These are phyloP conservation scores for Neosilurus hyrtlii DNA, from an alignment of 2,797 vertebrate species.

Conservation along the genomic window DNA sequence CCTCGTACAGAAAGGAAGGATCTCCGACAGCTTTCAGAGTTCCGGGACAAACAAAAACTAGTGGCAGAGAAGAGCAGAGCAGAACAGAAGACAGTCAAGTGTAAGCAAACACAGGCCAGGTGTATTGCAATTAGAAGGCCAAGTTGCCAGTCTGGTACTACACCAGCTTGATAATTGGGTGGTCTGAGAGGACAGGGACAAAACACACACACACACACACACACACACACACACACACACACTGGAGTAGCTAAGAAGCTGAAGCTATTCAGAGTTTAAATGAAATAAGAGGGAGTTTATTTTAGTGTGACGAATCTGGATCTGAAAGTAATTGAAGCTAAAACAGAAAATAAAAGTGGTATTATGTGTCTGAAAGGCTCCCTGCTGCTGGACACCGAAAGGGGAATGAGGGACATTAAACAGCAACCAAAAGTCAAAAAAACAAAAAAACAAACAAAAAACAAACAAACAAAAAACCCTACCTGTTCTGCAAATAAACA, in stretches of 20 bases:
- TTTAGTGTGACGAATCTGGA: slow-evolving; percentile 72
- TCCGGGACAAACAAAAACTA: slow-evolving; percentile 99
- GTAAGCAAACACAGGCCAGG: slow-evolving; percentile 60
- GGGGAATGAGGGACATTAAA: slow-evolving; percentile 64
- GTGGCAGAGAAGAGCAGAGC: slow-evolving; percentile 87
- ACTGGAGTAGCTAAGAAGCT: slow-evolving; percentile 69
- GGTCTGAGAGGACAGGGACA: slow-evolving; percentile 67
- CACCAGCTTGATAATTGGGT: slow-evolving; percentile 67
- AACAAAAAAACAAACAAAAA: slow-evolving; percentile 55
- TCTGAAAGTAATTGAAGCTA: slow-evolving; percentile 66
- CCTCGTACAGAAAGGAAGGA: slow-evolving; percentile 95
- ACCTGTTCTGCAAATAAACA: slow-evolving; percentile 73
- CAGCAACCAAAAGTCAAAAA: slow-evolving; percentile 56
- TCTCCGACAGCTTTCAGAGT: slow-evolving; percentile 98
- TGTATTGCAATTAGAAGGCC: slow-evolving; percentile 47
- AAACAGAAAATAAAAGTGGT: slow-evolving; percentile 66
- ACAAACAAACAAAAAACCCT: slow-evolving; percentile 65
- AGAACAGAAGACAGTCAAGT: slow-evolving; percentile 80
- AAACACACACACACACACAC: slow-evolving; percentile 32
- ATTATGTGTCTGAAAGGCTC: slow-evolving; percentile 64
- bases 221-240: slow-evolving; percentile 61
- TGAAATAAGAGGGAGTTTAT: slow-evolving; percentile 67
- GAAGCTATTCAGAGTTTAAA: slow-evolving; percentile 72
- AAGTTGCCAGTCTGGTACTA: slow-evolving; percentile 58
- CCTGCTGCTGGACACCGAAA: slow-evolving; percentile 63